These are phyloP conservation scores for Callionymus lyra DNA, from an alignment of 2,113 vertebrate species.

Conservation along the genomic window DNA sequence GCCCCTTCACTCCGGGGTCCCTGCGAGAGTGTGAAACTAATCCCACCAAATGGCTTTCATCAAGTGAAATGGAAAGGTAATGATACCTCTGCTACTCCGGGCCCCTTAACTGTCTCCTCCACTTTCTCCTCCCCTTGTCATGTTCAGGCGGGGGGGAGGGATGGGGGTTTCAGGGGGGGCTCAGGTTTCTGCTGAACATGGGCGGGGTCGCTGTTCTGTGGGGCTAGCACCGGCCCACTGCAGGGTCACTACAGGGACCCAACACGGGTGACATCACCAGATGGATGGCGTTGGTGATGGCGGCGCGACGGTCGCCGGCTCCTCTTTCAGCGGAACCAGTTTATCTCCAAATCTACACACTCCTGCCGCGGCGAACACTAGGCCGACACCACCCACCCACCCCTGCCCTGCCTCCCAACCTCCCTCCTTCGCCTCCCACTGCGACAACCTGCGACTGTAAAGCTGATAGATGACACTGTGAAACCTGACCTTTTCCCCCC, in stretches of 20 bases:
- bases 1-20: conserved; percentile 33
- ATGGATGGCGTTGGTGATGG: conserved; percentile 48
- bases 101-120: conserved; percentile 15
- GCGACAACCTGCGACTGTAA: conserved; percentile 28
- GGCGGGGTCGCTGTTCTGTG: conserved; percentile 15
- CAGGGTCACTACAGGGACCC: conserved; percentile 35
- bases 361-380: conserved; percentile 12
- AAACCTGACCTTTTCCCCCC: conserved; percentile 49
- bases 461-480: conserved; percentile 55
- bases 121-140: conserved; percentile 15
- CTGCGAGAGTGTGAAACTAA: conserved; percentile 48
- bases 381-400: conserved; percentile 15
- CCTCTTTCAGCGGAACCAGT: conserved; percentile 39
- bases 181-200: conserved; percentile 26
- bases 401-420: too few species aligned
- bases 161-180: conserved; percentile 21
- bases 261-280: conserved; percentile 44
- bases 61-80: conserved; percentile 48
- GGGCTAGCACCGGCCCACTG: too few species aligned
- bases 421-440: too few species aligned
- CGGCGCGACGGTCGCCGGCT: conserved; percentile 41
- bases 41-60: conserved; percentile 55
- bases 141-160: too few species aligned
- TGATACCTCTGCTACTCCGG: conserved; percentile 40
- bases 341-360: conserved; percentile 41